These are phyloP conservation scores for Sacculina carcini DNA, from an alignment of 2,888 invertebrate species.

Conservation along the genomic window DNA sequence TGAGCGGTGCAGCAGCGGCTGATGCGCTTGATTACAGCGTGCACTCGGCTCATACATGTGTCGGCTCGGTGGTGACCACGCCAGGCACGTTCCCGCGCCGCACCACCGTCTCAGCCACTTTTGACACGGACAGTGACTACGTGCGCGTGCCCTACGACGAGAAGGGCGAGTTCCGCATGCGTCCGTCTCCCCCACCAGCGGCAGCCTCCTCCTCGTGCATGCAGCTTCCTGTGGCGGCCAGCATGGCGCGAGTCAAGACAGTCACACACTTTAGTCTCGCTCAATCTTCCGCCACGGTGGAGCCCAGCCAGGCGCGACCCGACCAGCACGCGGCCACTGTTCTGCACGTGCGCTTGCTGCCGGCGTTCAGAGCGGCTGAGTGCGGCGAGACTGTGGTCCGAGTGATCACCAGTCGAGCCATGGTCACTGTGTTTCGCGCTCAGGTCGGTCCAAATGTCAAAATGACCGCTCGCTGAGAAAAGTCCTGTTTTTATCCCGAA, in stretches of 20 bases:
- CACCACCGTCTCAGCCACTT: conserved; percentile 41
- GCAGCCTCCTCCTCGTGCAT: too few relatives aligned
- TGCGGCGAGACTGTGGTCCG: conserved; percentile 36
- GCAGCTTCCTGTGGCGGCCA: conserved; percentile 6
- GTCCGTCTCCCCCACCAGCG: conserved; percentile 15
- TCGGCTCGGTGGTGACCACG: conserved; percentile 3
- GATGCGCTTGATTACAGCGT: conserved; percentile 12
- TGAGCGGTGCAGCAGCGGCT: too few relatives aligned
- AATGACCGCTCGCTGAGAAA: neutral
- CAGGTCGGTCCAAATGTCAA: conserved; percentile 25
- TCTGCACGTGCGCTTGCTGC: conserved; percentile 20
- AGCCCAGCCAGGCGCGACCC: conserved; percentile 7
- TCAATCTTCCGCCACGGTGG: conserved; percentile 10
- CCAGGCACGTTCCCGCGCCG: conserved; percentile 13
- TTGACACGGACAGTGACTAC: conserved; percentile 72
- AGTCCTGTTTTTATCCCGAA: too few relatives aligned
- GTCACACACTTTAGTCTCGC: conserved; percentile 12
- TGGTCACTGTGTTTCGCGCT: conserved; percentile 46
- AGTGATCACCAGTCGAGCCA: conserved; percentile 46
- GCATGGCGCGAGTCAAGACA: conserved; percentile 12
- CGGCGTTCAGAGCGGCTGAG: conserved; percentile 29
- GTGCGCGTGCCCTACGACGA: conserved; percentile 33
- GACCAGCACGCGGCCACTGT: neutral
- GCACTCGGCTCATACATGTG: conserved; percentile 12
- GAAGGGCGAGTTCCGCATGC: neutral